phyloP scores from a whole-genome alignment of 1,140 invertebrate species.

The Pseudomyrmex gracilis region DNA sequence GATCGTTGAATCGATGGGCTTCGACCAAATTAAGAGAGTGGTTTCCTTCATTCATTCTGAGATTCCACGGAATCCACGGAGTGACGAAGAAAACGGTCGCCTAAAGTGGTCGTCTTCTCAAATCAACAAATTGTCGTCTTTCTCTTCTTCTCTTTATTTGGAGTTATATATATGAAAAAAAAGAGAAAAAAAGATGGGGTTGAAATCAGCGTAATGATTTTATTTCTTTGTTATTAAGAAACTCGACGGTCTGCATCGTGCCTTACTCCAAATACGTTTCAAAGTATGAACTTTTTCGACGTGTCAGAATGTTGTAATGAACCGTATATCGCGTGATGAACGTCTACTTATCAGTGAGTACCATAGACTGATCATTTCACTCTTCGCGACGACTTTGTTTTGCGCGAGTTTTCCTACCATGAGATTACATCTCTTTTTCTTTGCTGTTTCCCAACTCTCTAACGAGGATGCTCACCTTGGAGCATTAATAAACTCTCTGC shows the following conservation, averaged over 20 bases:
- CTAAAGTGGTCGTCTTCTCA: slow-evolving; percentile 51
- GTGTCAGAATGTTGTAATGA: background rate
- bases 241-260: too few species aligned
- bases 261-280: background rate
- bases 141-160: slow-evolving; percentile 14
- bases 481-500: slow-evolving; percentile 71
- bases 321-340: background rate
- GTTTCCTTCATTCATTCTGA: slow-evolving; percentile 67
- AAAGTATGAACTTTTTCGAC: background rate
- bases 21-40: slow-evolving; percentile 71
- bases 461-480: slow-evolving; percentile 75
- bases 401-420: background rate
- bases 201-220: too few species aligned
- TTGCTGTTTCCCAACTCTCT: slow-evolving; percentile 57
- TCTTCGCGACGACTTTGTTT: slow-evolving; percentile 7
- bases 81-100: slow-evolving; percentile 50
- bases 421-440: slow-evolving; percentile 58
- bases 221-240: too few species aligned
- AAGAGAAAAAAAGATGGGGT: too few species aligned
- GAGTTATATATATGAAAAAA: too few species aligned
- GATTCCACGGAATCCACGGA: slow-evolving; percentile 59
- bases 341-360: slow-evolving; percentile 7
- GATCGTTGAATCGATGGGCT: slow-evolving; percentile 63
- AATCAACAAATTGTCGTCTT: slow-evolving; percentile 68
- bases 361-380: background rate